phyloP scores from a whole-genome alignment of 2,888 invertebrate species.

The Chymomyza caudatula region DNA sequence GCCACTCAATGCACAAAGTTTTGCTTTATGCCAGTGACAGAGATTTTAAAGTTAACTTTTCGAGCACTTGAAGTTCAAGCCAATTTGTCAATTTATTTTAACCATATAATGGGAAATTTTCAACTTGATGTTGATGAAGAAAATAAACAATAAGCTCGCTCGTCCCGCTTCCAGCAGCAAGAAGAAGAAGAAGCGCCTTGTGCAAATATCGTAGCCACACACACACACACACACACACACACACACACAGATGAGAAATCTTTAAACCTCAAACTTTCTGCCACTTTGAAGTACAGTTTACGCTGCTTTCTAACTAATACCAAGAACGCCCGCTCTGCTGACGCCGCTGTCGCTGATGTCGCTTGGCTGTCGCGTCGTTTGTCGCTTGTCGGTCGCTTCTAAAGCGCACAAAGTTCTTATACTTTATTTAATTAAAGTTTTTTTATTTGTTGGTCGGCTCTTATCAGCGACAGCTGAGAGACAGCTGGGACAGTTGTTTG shows the following conservation, averaged over 20 bases:
- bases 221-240: neutral
- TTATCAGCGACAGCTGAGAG: conserved; percentile 24
- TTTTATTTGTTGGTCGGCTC: conserved; percentile 14
- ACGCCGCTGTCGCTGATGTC: neutral
- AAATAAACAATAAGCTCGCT: neutral
- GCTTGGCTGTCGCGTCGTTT: neutral
- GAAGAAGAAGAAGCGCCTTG: neutral
- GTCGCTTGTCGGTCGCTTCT: conserved; percentile 29
- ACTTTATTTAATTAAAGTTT: conserved; percentile 71
- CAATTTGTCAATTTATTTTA: conserved; percentile 49
- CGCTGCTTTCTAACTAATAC: neutral
- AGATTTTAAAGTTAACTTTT: conserved; percentile 29
- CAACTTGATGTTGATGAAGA: neutral
- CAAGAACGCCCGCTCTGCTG: neutral
- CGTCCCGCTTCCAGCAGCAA: neutral
- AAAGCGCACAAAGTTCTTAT: conserved; percentile 61
- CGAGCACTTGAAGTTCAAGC: conserved; percentile 60
- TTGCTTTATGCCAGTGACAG: neutral
- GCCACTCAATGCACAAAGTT: neutral
- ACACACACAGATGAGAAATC: neutral
- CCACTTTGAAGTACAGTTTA: conserved; percentile 5
- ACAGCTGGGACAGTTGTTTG: conserved; percentile 67
- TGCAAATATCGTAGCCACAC: neutral
- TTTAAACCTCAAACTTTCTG: conserved; percentile 2
- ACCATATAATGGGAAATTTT: conserved; percentile 59